Evolutionary conservation across 2,797 vertebrate species (phyloP).

Genomic region (Euthynnus affinis): DNA sequence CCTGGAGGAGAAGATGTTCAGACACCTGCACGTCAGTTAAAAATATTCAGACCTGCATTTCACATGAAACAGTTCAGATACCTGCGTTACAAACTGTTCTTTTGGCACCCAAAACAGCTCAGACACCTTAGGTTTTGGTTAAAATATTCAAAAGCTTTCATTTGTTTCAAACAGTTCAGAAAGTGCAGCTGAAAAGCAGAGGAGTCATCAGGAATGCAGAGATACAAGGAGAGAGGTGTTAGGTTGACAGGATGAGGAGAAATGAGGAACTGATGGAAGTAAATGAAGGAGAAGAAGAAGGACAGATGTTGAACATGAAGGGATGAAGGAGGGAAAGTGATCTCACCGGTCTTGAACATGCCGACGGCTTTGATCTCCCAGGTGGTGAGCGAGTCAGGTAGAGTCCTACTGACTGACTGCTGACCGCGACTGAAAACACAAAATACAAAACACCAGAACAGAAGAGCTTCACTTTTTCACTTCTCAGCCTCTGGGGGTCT

Average conservation of each 20-base stretch:
- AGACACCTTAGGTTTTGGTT: no score
- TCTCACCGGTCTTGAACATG: slow-evolving; percentile 89
- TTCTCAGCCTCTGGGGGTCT: not conserved
- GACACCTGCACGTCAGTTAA: no score
- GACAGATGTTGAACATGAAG: not conserved
- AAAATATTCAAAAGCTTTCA: no score
- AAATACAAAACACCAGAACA: not conserved
- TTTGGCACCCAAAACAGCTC: no score
- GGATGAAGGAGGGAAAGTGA: not conserved
- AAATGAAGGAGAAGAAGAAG: not conserved
- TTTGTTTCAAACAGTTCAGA: not conserved
- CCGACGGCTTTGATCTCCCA: slow-evolving; percentile 93
- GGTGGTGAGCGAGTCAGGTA: slow-evolving; percentile 94
- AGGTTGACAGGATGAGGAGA: no score
- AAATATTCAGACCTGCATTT: no score
- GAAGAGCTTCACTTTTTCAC: no score
- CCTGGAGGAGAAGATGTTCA: slow-evolving; percentile 48
- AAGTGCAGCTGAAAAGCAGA: not conserved
- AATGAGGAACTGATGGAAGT: not conserved
- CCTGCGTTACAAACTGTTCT: no score
- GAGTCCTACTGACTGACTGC: slow-evolving; percentile 61
- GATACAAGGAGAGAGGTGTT: not conserved
- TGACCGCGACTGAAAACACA: slow-evolving; percentile 69
- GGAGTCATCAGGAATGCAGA: no score
- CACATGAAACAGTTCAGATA: no score